Base-by-base conservation (phyloP, 2,888 invertebrate species). In the Empis livida region DNA sequence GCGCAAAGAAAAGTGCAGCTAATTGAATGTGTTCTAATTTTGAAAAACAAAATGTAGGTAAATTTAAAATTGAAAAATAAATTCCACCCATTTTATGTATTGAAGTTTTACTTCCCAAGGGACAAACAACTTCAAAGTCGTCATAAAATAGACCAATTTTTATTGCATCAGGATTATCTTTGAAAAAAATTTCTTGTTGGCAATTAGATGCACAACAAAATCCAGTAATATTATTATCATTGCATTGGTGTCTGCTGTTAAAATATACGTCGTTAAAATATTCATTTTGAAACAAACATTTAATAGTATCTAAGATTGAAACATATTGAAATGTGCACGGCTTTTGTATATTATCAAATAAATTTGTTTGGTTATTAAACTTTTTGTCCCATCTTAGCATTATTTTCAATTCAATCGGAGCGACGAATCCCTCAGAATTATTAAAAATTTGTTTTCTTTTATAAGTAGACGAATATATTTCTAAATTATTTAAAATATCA, bases 61-160 rank as follows among this genome's bases (percentile, higher is more conserved):
- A 27, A 43, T 47, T 47, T 14, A 17, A 4, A 15, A 47, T 30
- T 1, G 40, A 32, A 14, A 47, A 40, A 39, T 47, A 47, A 4
- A 44, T 40, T 3, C 32, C 47, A 3, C 47, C 47, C 3, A 47
- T 3, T 40, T 47, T 47, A 40, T 47, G 44, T 6, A 47, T n/a
- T 6, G 13, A 9, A 1, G 31, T 47, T 16, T 41, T 47, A 41
- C 47, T 47, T 3, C 47, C 47, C 15, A 47, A 9, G 16, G 39
- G 16, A 39, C 8, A 16, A 39, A 17, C 39, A 16, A 39, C 16
- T 17, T 39, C 39, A 3, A 39, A 39, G 16, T 39, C 39, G 11
- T 39, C 39, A 39, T 10, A 39, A 15, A 16, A 39, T 16, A 39
- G 16, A 16, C 16, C 16, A 10, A 39, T 39, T 39, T 16, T 9